Percentiles rank a stretch among this genome's conserved stretches.
Evolutionary conservation across 2,113 vertebrate species (phyloP).

Genomic region (Onychostoma macrolepis): DNA sequence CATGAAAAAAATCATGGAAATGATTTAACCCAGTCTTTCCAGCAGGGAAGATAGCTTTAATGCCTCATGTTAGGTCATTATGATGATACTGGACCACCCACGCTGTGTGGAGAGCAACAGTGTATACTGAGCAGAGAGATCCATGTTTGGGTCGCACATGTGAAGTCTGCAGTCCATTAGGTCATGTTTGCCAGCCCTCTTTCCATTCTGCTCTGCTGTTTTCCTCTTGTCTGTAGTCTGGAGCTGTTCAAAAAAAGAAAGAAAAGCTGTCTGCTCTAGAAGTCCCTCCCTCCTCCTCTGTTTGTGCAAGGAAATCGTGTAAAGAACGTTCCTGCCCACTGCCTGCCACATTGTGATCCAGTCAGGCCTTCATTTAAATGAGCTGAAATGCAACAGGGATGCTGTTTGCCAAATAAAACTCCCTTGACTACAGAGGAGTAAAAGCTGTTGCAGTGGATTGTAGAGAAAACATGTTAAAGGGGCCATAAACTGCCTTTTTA

Average conservation of each 20-base stretch:
- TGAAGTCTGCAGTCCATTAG: constrained; percentile 51
- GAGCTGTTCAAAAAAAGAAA: neutral
- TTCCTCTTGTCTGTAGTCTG: constrained; percentile 29
- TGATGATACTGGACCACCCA: neutral
- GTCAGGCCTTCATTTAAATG: constrained; percentile 11
- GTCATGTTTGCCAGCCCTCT: constrained; percentile 29
- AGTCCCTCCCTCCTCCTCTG: neutral
- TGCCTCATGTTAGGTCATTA: neutral
- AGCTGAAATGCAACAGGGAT: constrained; percentile 25
- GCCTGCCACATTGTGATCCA: constrained; percentile 27
- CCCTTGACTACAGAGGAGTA: neutral
- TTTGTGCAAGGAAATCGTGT: constrained; percentile 43
- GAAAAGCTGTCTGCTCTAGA: constrained; percentile 20
- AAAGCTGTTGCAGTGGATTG: neutral
- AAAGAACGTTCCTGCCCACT: neutral
- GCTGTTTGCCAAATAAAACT: constrained; percentile 39
- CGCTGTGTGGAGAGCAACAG: constrained; percentile 13
- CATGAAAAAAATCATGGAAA: neutral
- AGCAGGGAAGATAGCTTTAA: neutral
- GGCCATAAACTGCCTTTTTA: too few species aligned
- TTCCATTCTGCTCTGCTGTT: neutral
- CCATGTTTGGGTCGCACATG: constrained; percentile 40
- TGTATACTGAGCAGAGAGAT: constrained; percentile 21
- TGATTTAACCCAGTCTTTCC: neutral
- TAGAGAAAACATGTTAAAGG: neutral